Evolutionary conservation across 2,797 vertebrate genomes (phyloP), one percentile per base, ranked within the genome.

Genomic region (Spondyliosoma cantharus): DNA sequence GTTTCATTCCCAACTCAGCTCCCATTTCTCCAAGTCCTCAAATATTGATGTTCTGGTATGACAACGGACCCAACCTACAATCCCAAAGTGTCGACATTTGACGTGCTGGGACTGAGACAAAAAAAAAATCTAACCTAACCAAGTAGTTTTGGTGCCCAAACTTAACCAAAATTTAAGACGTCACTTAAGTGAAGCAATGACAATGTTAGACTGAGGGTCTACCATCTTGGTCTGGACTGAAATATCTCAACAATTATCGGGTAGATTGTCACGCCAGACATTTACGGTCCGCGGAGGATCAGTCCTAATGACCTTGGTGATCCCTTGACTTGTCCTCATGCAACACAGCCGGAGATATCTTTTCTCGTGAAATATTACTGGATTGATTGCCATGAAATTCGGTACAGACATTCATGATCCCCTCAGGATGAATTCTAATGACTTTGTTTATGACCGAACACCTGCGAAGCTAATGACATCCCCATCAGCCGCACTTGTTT

Each of bases 361-460:
- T 14, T 32, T 42, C 42, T 32, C 13, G 58, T 15, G 20, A 60
- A 60, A 22, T 15, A 4, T 42, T 32, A 20, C 4, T 13, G 56
- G 17, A 32, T 58, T 27, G 17, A 5, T 58, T 32, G 56, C 27
- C 16, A 32, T 58, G 7, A 58, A 64, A 52, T 37, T 16, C 42
- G 29, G 16, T 25, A 13, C 32, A 67, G n/a, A 43, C 17, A 13
- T 22, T 52, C 24, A 9, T 45, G 22, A 14, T 43, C 7, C 66
- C 11, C 27, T 25, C 32, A 67, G 29, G 14, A 67, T 67, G 50
- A 67, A 43, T 13, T 67, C 50, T 15, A 45, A 45, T 22, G 25
- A 59, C 13, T 65, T n/a, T 42, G 19, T 20, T 66, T 37, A 45
- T 58, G 15, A 70, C 25, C 7, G 11, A 73, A 45, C 61, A 64